Base-by-base conservation (phyloP, 2,797 vertebrate genomes). In the Sebastes hopkinsi region DNA sequence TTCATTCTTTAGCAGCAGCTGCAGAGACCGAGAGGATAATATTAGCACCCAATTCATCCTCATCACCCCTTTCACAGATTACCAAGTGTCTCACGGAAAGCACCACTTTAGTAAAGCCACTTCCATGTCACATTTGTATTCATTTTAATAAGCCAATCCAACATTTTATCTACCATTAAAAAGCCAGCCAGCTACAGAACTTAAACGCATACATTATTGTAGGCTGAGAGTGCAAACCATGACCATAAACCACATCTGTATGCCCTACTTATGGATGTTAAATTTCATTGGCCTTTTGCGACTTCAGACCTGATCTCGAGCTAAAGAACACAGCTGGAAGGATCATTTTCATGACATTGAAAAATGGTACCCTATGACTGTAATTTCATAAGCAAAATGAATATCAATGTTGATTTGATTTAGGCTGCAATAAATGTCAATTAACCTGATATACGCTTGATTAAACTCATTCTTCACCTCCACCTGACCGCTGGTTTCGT, bases 391-490 rank as follows among this genome's bases (percentile, higher is more conserved):
- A 88, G 80, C 61, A 54, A 83, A 88, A 92, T 79, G 27, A 88
- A 91, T 82, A 87, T 89, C 79, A 55, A 79, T 67, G 72, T n/a
- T 81, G 79, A 94, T 90, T 81, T 8, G 18, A 92, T 94, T 90
- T 79, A 46, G 55, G 62, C 25, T 18, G 82, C 81, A 85, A 87
- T 89, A 90, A 88, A 79, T 79, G 89, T 87, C 87, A 85, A 79
- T 92, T 90, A 70, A 10, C 36, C 16, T 80, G 85, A 86, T 12
- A 70, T 75, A 68, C 1, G 68, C 66, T 76, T 74, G 85, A 94
- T 93, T 92, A 89, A 90, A 81, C 64, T 76, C 86, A 75, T 93
- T 81, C 54, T 81, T 93, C 89, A 92, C 79, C 78, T 80, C 34
- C 42, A 84, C 69, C 60, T 79, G 74, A 67, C 79, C n/a, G 8